These are phyloP conservation scores for Porites lobata DNA, from an alignment of 92 coral and sea anemone genomes.

Conservation along the genomic window DNA sequence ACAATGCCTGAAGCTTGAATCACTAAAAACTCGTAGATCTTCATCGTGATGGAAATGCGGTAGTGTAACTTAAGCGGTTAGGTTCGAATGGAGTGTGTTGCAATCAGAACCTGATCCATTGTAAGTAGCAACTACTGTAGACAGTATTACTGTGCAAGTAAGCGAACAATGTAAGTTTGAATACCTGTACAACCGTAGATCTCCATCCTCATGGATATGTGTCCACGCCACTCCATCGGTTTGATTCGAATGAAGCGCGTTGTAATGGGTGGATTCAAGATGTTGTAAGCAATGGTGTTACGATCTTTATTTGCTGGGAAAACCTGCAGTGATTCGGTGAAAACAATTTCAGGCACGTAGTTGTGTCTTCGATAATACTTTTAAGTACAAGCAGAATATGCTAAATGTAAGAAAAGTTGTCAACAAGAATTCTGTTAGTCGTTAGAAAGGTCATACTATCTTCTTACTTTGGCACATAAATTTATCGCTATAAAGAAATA, in stretches of 20 bases:
- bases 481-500: no score
- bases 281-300: not conserved
- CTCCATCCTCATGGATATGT: constrained; percentile 25
- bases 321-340: not conserved
- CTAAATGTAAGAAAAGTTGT: not conserved
- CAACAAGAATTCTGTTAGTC: no score
- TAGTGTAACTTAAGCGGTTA: not conserved
- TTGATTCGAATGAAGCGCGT: not conserved
- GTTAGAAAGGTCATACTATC: no score
- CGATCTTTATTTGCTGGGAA: constrained; percentile 3
- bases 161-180: not conserved
- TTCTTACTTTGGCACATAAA: no score
- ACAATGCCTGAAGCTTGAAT: no score
- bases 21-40: constrained; percentile 12
- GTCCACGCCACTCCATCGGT: constrained; percentile 6
- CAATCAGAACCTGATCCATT: not conserved
- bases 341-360: no score
- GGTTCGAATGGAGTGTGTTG: not conserved
- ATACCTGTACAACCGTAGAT: constrained; percentile 38
- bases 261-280: constrained; percentile 17
- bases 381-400: no score
- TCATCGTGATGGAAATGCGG: constrained; percentile 14
- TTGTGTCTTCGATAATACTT: no score
- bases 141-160: not conserved
- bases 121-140: not conserved